Evolutionary conservation across 2,888 invertebrate genomes (phyloP).

Genomic region (Lottia scabra): DNA sequence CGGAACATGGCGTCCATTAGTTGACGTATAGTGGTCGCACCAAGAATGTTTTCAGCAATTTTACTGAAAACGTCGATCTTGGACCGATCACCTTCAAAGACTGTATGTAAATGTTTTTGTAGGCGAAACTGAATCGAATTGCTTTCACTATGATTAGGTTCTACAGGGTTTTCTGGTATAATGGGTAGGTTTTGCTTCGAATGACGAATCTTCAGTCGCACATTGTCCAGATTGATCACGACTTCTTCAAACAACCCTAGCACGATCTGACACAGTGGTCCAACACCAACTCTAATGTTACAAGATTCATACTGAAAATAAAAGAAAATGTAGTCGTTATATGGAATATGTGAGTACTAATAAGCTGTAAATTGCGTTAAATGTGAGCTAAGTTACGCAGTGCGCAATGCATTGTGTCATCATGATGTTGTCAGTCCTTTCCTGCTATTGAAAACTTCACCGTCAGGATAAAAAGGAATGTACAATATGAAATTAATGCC

Average conservation of each 20-base stretch:
- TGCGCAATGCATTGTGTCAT: too few species aligned
- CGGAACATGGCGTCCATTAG: conserved; percentile 22
- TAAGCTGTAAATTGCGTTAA: too few species aligned
- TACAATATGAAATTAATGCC: too few species aligned
- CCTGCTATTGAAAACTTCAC: too few species aligned
- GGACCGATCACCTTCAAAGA: conserved; percentile 23
- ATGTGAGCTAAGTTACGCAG: too few species aligned
- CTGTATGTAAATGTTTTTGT: conserved; percentile 23
- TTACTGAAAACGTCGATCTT: conserved; percentile 19
- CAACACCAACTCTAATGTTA: conserved; percentile 27
- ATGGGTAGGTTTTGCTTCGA: conserved; percentile 13
- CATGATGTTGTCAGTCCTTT: neutral
- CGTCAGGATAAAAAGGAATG: too few species aligned
- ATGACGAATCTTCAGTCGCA: conserved; percentile 31
- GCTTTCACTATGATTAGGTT: conserved; percentile 15
- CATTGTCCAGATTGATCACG: conserved; percentile 39
- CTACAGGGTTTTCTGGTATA: conserved; percentile 17
- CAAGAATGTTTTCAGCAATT: conserved; percentile 25
- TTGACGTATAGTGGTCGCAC: conserved; percentile 17
- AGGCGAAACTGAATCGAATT: conserved; percentile 19
- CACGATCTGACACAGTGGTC: conserved; percentile 34
- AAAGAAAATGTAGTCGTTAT: too few species aligned
- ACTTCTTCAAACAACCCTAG: conserved; percentile 35
- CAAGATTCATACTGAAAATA: neutral
- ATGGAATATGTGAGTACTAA: too few species aligned